phyloP scores from a whole-genome alignment of 2,113 vertebrate species.

The Takifugu bimaculatus region DNA sequence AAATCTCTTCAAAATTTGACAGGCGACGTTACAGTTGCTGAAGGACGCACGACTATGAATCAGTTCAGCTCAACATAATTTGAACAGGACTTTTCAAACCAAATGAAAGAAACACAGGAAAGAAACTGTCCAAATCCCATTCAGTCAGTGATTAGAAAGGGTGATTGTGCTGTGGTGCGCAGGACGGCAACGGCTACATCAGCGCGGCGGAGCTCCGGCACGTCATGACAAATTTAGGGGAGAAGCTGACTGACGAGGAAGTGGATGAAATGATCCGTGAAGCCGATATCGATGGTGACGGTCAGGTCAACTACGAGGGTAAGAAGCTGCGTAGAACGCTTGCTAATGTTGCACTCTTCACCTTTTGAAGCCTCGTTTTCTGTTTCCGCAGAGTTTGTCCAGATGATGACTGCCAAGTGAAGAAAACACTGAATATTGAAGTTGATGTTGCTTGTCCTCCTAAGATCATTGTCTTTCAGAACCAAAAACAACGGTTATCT shows the following conservation, averaged over 20 bases:
- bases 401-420: slow-evolving; percentile 96
- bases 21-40: no score
- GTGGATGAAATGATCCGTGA: slow-evolving; percentile 92
- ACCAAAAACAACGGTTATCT: slow-evolving; percentile 59
- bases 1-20: no score
- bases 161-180: slow-evolving; percentile 4
- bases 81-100: no score
- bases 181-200: slow-evolving; percentile 90
- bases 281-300: slow-evolving; percentile 87
- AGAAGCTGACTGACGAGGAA: slow-evolving; percentile 89
- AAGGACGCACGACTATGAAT: no score
- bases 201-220: slow-evolving; percentile 87
- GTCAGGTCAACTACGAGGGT: slow-evolving; percentile 93
- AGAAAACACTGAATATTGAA: slow-evolving; percentile 52
- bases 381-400: slow-evolving; percentile 83
- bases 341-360: neutral
- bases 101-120: no score
- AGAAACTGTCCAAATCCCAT: no score
- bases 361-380: slow-evolving; percentile 2
- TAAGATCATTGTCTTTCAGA: slow-evolving; percentile 75
- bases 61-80: no score
- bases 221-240: slow-evolving; percentile 89
- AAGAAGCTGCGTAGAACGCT: slow-evolving; percentile 20
- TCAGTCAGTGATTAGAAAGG: neutral
- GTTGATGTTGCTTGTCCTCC: slow-evolving; percentile 79